phyloP scores from a whole-genome alignment of 2,888 invertebrate genomes.

The Diaprepes abbreviatus region DNA sequence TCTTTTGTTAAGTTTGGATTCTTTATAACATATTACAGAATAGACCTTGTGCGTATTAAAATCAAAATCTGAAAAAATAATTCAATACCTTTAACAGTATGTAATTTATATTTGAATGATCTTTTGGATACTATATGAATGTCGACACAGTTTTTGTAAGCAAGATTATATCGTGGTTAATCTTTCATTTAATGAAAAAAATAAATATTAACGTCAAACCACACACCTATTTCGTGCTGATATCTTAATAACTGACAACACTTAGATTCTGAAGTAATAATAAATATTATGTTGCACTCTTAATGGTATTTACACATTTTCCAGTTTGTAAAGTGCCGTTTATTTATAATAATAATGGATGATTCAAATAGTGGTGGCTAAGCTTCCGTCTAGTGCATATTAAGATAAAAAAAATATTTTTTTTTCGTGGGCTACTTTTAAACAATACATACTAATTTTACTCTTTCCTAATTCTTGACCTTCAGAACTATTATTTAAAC shows the following conservation, averaged over 20 bases:
- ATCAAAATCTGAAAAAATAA: too few relatives aligned
- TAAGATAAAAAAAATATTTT: too few relatives aligned
- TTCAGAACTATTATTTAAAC: too few relatives aligned
- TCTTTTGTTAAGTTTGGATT: too few relatives aligned
- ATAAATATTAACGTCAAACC: conserved; percentile 7
- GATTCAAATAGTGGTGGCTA: not conserved
- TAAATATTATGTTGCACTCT: conserved; percentile 5
- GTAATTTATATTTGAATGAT: not conserved
- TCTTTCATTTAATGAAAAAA: conserved; percentile 3
- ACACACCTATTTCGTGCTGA: conserved; percentile 19
- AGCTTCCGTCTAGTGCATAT: not conserved
- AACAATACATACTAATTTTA: too few relatives aligned
- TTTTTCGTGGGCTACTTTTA: too few relatives aligned
- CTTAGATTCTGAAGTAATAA: not conserved
- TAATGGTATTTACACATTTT: not conserved
- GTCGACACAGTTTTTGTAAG: not conserved
- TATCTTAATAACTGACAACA: conserved; percentile 19
- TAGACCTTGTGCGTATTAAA: too few relatives aligned
- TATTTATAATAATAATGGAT: not conserved
- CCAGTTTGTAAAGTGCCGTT: not conserved
- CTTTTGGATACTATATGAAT: not conserved
- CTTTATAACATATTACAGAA: too few relatives aligned
- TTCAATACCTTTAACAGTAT: too few relatives aligned
- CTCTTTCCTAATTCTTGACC: too few relatives aligned
- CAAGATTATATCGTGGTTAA: conserved; percentile 10